Percentiles rank a stretch among this genome's conserved stretches.
phyloP scores from a whole-genome alignment of 2,888 invertebrate genomes.

The Caprella mutica region DNA sequence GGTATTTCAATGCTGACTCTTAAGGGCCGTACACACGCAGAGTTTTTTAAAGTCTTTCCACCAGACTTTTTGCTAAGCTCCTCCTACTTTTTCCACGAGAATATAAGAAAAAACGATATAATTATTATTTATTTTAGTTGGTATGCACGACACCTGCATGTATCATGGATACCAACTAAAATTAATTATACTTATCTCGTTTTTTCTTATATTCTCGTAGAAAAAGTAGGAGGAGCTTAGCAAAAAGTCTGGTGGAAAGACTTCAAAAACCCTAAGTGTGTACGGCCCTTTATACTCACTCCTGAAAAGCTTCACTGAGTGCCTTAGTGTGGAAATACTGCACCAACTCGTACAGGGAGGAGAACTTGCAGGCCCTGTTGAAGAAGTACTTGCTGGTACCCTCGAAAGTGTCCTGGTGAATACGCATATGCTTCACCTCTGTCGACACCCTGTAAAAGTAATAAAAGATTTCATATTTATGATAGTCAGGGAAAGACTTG shows the following conservation, averaged over 20 bases:
- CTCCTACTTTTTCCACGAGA: no score
- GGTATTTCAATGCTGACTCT: not conserved
- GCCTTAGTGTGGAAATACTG: slow-evolving; percentile 19
- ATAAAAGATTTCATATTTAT: not conserved
- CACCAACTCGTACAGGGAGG: slow-evolving; percentile 27
- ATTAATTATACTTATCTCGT: no score
- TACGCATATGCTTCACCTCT: slow-evolving; percentile 35
- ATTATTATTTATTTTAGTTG: no score
- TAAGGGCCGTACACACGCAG: no score
- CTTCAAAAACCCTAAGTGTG: not conserved
- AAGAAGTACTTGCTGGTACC: slow-evolving; percentile 19
- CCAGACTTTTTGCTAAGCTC: no score
- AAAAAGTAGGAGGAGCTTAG: no score
- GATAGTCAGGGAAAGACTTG: not conserved
- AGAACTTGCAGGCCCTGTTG: slow-evolving; percentile 28
- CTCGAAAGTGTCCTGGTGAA: slow-evolving; percentile 17
- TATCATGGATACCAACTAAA: no score
- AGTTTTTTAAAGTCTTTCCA: no score
- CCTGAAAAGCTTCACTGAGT: slow-evolving; percentile 29
- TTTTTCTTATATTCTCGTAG: no score
- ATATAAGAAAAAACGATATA: no score
- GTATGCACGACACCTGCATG: no score
- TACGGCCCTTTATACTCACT: slow-evolving; percentile 13
- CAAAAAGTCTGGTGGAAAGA: no score
- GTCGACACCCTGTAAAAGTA: slow-evolving; percentile 18